These are phyloP conservation scores for Aurelia sp. DNA, from an alignment of 30 jellyfish, hydroid and myxozoan genomes.

Conservation along the genomic window DNA sequence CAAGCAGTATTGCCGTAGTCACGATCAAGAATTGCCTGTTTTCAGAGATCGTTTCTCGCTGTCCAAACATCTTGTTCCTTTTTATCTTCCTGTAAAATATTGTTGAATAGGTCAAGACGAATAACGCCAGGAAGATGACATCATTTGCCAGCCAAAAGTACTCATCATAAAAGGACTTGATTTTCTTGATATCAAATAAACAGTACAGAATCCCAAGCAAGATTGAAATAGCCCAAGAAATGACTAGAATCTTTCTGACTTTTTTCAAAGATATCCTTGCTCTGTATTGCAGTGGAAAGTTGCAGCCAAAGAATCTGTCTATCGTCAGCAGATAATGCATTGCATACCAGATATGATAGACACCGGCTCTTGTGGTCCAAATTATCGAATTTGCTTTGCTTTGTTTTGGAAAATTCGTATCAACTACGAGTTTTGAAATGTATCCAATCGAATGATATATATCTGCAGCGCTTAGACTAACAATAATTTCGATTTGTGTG, in stretches of 20 bases:
- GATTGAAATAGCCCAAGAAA: conserved; percentile 2
- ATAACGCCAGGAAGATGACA: conserved; percentile 14
- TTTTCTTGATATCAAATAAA: conserved; percentile 37
- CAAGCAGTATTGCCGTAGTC: conserved; percentile 26
- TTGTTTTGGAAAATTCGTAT: conserved; percentile 6
- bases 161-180: conserved; percentile 17
- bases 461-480: conserved; percentile 39
- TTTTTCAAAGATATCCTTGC: conserved; percentile 8
- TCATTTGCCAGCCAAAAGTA: conserved; percentile 35
- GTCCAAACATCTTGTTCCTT: conserved; percentile 31
- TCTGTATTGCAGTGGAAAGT: conserved; percentile 38
- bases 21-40: conserved; percentile 29
- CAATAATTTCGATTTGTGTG: not conserved
- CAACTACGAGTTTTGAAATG: conserved; percentile 13
- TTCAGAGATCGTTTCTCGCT: conserved; percentile 32
- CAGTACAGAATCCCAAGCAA: conserved; percentile 35
- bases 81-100: conserved; percentile 36
- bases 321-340: conserved; percentile 19
- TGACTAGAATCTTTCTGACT: conserved; percentile 24
- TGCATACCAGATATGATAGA: conserved; percentile 49
- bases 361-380: conserved; percentile 40
- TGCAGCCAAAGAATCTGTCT: conserved; percentile 42
- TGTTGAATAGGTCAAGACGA: conserved; percentile 26
- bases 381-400: conserved; percentile 12
- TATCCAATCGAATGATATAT: conserved; percentile 23